These are phyloP conservation scores for Plecotus auritus DNA, from an alignment of 2,113 vertebrate genomes.

Conservation along the genomic window DNA sequence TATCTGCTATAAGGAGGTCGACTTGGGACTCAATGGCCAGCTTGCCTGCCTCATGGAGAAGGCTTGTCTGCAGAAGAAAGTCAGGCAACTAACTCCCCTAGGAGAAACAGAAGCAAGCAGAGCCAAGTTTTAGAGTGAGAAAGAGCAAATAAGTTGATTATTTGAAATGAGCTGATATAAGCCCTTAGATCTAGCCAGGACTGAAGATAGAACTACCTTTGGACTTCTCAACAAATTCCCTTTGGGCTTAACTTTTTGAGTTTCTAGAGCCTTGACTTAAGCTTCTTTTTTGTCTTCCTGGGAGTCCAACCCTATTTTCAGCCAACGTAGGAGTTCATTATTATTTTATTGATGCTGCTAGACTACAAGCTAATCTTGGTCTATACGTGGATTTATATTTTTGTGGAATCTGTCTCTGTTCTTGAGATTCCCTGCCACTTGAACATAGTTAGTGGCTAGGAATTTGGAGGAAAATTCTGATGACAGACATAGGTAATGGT, in stretches of 20 bases:
- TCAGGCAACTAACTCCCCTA: background rate
- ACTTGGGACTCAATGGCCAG: background rate
- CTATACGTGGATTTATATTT: background rate
- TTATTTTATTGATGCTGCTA: background rate
- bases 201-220: background rate
- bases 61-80: background rate
- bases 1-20: background rate
- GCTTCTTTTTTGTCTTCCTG: background rate
- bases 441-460: background rate
- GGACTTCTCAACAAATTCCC: background rate
- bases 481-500: background rate
- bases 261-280: background rate
- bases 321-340: background rate
- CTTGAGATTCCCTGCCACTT: slow-evolving; percentile 5
- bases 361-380: background rate
- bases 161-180: background rate
- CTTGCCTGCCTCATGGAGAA: background rate
- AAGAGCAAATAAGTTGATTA: background rate
- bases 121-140: background rate
- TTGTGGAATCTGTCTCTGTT: background rate
- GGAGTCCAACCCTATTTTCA: background rate
- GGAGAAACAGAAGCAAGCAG: background rate
- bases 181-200: background rate
- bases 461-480: slow-evolving; percentile 40
- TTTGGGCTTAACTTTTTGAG: background rate